phyloP scores from a whole-genome alignment of 2,888 invertebrate species.

The Oeneis ivallda region DNA sequence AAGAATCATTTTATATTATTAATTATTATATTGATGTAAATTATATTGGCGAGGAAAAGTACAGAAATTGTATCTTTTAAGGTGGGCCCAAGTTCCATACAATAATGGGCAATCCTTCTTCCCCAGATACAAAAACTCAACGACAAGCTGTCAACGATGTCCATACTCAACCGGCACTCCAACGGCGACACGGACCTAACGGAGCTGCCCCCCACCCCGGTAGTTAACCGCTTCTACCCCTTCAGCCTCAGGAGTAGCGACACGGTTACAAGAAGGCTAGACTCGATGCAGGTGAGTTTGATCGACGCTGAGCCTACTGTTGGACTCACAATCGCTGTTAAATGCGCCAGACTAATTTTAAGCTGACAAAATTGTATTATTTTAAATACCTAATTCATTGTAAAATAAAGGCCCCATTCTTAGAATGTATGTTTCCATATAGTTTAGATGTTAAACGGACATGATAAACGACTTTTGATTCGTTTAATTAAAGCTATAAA shows the following conservation, averaged over 20 bases:
- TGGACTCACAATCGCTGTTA: slow-evolving; percentile 86
- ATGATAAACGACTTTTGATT: not conserved
- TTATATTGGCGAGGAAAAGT: no score
- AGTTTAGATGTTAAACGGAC: not conserved
- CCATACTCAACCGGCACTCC: slow-evolving; percentile 59
- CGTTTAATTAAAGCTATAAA: no score
- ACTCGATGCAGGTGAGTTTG: slow-evolving; percentile 81
- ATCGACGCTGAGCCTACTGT: slow-evolving; percentile 83
- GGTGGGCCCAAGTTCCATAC: not conserved
- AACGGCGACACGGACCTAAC: slow-evolving; percentile 45
- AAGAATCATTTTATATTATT: no score
- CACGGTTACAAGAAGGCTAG: slow-evolving; percentile 45
- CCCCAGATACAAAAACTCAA: slow-evolving; percentile 65
- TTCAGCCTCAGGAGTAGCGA: slow-evolving; percentile 58
- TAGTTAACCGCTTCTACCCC: slow-evolving; percentile 68
- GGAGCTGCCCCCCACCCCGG: slow-evolving; percentile 35
- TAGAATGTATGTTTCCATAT: not conserved
- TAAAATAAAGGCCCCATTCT: not conserved
- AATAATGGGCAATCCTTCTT: not conserved
- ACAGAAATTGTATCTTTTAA: not conserved
- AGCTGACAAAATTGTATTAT: not conserved
- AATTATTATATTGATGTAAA: no score
- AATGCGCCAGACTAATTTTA: slow-evolving; percentile 84
- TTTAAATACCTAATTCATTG: not conserved
- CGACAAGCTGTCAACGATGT: slow-evolving; percentile 62